Conservation (phyloP, 1,140 invertebrate genomes). For the Paralvinella palmiformis region DNA sequence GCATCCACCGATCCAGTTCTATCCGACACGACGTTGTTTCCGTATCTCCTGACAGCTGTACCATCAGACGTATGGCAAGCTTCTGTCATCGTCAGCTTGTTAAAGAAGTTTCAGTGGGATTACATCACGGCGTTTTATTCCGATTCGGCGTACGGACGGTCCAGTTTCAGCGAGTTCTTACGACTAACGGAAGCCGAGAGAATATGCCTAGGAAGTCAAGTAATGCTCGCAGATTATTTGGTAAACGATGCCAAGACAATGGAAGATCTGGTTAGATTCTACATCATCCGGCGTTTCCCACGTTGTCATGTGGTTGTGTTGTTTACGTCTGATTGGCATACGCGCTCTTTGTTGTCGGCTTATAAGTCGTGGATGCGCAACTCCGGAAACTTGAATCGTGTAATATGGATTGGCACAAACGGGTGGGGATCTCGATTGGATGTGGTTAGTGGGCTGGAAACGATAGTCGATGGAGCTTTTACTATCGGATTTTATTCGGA, state of each 20-base stretch:
- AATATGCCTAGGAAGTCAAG: not conserved
- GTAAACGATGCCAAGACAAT: not conserved
- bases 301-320: not conserved
- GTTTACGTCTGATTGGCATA: not conserved
- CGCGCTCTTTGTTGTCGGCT: not conserved
- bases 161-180: not conserved
- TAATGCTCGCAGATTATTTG: not conserved
- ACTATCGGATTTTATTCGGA: not conserved
- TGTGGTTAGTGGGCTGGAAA: not conserved
- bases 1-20: not conserved
- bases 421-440: not conserved
- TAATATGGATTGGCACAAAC: not conserved
- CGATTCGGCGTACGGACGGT: not conserved
- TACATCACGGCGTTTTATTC: not conserved
- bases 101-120: not conserved
- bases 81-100: not conserved
- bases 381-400: not conserved
- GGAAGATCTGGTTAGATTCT: not conserved
- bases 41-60: not conserved
- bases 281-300: not conserved
- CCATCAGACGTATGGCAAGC: not conserved
- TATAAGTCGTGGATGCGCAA: not conserved
- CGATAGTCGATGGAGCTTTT: not conserved
- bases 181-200: not conserved
- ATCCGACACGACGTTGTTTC: not conserved